Evolutionary conservation across 2,888 invertebrate species (phyloP).

Genomic region (Ypsolopha sequella): DNA sequence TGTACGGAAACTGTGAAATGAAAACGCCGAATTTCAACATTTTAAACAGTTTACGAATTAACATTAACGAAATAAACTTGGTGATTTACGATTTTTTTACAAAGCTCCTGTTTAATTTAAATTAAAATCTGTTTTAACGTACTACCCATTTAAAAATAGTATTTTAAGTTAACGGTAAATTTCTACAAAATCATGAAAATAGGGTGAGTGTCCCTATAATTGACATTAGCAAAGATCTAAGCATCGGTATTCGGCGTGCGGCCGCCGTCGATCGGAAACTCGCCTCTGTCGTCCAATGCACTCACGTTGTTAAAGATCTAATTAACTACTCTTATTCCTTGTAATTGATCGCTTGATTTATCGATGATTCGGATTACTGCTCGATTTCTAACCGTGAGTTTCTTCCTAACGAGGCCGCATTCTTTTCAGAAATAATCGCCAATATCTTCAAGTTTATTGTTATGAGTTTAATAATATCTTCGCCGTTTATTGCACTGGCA

Average conservation of each 20-base stretch:
- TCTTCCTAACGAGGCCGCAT: constrained; percentile 26
- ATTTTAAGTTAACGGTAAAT: no score
- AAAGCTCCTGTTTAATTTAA: no score
- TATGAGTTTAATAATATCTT: background rate
- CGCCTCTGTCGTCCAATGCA: constrained; percentile 5
- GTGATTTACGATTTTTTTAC: background rate
- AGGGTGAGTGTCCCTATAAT: constrained; percentile 26
- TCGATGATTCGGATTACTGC: constrained; percentile 15
- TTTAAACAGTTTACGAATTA: background rate
- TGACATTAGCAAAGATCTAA: constrained; percentile 19
- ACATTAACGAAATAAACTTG: background rate
- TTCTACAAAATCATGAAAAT: constrained; percentile 6
- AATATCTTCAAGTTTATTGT: background rate
- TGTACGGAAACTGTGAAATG: constrained; percentile 11
- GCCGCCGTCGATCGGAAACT: constrained; percentile 7
- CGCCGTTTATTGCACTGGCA: background rate
- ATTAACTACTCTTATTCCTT: constrained; percentile 7
- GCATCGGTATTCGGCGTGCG: constrained; percentile 3
- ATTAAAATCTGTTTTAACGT: background rate
- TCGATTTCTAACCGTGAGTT: constrained; percentile 15
- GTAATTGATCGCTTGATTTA: constrained; percentile 27
- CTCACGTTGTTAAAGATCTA: constrained; percentile 5
- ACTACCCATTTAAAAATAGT: background rate
- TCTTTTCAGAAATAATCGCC: constrained; percentile 10
- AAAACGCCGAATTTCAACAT: background rate